Conservation (phyloP, 1,140 invertebrate genomes). For the Drosophila miranda region DNA sequence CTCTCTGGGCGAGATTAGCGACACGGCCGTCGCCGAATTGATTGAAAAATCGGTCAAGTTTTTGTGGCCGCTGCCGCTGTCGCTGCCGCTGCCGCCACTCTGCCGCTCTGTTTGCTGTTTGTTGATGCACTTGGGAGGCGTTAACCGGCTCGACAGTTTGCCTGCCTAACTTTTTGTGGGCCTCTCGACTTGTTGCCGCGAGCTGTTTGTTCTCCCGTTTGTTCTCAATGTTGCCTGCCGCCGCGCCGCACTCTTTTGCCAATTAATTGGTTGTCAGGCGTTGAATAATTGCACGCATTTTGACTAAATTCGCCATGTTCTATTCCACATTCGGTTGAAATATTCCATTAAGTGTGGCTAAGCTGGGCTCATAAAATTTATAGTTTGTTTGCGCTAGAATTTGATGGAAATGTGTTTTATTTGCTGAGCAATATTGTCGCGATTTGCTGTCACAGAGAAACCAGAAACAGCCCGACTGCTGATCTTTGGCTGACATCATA, state of each 20-base stretch:
- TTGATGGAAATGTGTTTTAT: constrained; percentile 62
- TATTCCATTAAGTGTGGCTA: constrained; percentile 33
- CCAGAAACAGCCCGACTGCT: constrained; percentile 10
- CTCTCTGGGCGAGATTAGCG: constrained; percentile 68
- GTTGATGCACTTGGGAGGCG: constrained; percentile 58
- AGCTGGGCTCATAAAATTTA: constrained; percentile 38
- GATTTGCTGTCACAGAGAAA: constrained; percentile 46
- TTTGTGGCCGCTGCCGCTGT: constrained; percentile 10
- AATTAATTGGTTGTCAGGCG: constrained; percentile 63
- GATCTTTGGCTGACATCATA: constrained; percentile 52
- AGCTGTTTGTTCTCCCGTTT: constrained; percentile 33
- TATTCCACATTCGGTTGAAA: constrained; percentile 36
- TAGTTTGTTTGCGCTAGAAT: constrained; percentile 58
- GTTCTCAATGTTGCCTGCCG: constrained; percentile 8
- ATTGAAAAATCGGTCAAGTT: constrained; percentile 72
- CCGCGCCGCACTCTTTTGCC: constrained; percentile 13
- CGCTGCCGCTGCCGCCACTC: too few species aligned
- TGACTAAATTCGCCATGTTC: constrained; percentile 46
- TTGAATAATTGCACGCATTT: constrained; percentile 62
- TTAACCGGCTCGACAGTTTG: constrained; percentile 57
- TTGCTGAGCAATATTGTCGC: constrained; percentile 36
- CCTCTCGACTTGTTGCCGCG: constrained; percentile 36
- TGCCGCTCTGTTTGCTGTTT: constrained; percentile 17
- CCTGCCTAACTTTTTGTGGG: constrained; percentile 34
- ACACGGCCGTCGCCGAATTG: constrained; percentile 47